Conservation (phyloP, 2,797 vertebrate species). For the Sebastes diaconus region DNA sequence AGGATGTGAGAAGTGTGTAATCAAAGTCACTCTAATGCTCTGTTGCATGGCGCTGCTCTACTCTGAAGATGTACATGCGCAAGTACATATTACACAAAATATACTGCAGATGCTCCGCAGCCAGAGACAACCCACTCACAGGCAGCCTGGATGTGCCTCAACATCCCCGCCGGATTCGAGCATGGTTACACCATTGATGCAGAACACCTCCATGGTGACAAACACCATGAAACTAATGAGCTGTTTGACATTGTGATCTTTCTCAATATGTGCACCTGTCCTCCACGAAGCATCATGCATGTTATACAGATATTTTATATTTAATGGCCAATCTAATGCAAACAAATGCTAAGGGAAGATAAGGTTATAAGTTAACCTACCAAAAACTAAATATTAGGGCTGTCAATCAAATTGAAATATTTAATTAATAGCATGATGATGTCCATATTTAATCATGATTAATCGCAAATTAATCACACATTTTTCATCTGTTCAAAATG, state of each 20-base stretch:
- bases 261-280: slow-evolving; percentile 51
- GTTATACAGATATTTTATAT: slow-evolving; percentile 1
- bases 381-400: not conserved
- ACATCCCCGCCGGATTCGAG: slow-evolving; percentile 47
- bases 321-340: slow-evolving; percentile 20
- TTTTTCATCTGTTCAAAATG: too few species aligned
- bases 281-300: not conserved
- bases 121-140: slow-evolving; percentile 38
- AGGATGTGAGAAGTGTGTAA: slow-evolving; percentile 66
- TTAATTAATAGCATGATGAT: too few species aligned
- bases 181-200: slow-evolving; percentile 56
- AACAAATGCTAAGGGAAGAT: not conserved
- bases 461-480: too few species aligned
- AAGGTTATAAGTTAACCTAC: not conserved
- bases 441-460: too few species aligned
- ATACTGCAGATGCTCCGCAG: slow-evolving; percentile 59
- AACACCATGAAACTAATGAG: slow-evolving; percentile 75
- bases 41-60: slow-evolving; percentile 51
- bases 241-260: slow-evolving; percentile 69
- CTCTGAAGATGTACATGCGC: slow-evolving; percentile 52
- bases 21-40: slow-evolving; percentile 71
- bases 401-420: too few species aligned
- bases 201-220: slow-evolving; percentile 64
- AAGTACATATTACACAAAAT: slow-evolving; percentile 61
- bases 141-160: slow-evolving; percentile 34